These are phyloP conservation scores for Saturnia japonica DNA, from an alignment of 2,888 invertebrate genomes.

Conservation along the genomic window DNA sequence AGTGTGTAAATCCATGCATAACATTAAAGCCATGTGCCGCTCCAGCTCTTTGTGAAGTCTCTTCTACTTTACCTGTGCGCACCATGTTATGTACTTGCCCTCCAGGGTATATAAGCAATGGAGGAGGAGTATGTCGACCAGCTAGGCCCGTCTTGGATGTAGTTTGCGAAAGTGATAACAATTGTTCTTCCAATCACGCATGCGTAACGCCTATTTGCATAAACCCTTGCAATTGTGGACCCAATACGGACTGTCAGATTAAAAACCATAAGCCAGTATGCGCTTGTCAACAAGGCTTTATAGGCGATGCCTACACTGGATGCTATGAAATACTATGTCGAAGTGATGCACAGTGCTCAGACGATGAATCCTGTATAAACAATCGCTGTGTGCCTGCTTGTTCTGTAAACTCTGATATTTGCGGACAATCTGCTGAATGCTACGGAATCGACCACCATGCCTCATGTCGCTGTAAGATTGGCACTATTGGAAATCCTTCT, in stretches of 20 bases:
- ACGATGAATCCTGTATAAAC: constrained; percentile 92
- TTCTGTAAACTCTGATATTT: constrained; percentile 85
- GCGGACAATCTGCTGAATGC: constrained; percentile 90
- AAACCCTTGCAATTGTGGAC: constrained; percentile 93
- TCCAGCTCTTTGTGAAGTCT: constrained; percentile 91
- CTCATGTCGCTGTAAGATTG: constrained; percentile 91
- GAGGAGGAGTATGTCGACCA: constrained; percentile 91
- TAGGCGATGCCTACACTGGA: constrained; percentile 92
- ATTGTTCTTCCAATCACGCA: constrained; percentile 89
- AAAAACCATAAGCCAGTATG: constrained; percentile 94
- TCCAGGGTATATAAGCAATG: constrained; percentile 92
- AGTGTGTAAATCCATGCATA: constrained; percentile 92
- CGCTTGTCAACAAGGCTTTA: constrained; percentile 90
- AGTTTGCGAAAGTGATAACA: constrained; percentile 88
- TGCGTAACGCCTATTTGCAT: constrained; percentile 91
- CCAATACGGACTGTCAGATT: constrained; percentile 92
- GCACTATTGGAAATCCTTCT: constrained; percentile 90
- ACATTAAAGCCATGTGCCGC: constrained; percentile 89
- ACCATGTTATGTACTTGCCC: constrained; percentile 96
- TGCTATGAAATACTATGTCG: constrained; percentile 89
- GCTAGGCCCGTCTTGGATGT: constrained; percentile 84
- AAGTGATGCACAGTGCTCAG: constrained; percentile 89
- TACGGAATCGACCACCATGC: constrained; percentile 90
- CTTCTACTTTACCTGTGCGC: constrained; percentile 90
- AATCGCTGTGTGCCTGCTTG: constrained; percentile 92